A percentile compares a stretch with the other conserved stretches of the same genome.
Conservation (phyloP, 2,888 invertebrate species). For the Griposia aprilina region DNA sequence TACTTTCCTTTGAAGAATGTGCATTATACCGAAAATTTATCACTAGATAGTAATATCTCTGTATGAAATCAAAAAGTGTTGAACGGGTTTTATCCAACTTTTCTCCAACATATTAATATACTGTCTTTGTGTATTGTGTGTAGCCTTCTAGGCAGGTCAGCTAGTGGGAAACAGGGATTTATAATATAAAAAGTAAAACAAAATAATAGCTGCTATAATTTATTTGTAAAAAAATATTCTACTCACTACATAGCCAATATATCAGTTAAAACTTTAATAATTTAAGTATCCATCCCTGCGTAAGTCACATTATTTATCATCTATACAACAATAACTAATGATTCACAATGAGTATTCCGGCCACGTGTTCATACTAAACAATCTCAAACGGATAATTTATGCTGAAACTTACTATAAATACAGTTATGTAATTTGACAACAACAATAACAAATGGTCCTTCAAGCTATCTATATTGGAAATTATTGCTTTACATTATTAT, state of each 20-base stretch:
- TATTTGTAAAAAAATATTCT: conserved; percentile 94
- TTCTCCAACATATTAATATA: not conserved
- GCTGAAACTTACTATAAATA: conserved; percentile 87
- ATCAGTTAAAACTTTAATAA: conserved; percentile 91
- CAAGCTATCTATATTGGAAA: conserved; percentile 85
- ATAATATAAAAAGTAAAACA: conserved; percentile 64
- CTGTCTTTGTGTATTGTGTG: not conserved
- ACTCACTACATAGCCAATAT: conserved; percentile 93
- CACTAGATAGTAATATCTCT: not conserved
- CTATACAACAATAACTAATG: conserved; percentile 90
- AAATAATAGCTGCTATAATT: conserved; percentile 90
- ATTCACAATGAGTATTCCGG: conserved; percentile 90
- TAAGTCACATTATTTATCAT: conserved; percentile 91
- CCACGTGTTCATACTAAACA: conserved; percentile 78
- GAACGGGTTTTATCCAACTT: not conserved
- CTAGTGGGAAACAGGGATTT: not conserved
- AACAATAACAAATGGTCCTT: conserved; percentile 87
- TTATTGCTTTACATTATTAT: conserved; percentile 77
- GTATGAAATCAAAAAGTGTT: not conserved
- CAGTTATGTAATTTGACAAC: conserved; percentile 81
- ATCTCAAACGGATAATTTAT: conserved; percentile 88
- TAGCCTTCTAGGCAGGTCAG: not conserved
- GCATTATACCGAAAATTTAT: not conserved
- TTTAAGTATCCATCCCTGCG: conserved; percentile 91
- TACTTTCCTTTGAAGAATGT: not conserved